Evolutionary conservation across 2,113 vertebrate species (phyloP).

Genomic region (Thomomys bottae): DNA sequence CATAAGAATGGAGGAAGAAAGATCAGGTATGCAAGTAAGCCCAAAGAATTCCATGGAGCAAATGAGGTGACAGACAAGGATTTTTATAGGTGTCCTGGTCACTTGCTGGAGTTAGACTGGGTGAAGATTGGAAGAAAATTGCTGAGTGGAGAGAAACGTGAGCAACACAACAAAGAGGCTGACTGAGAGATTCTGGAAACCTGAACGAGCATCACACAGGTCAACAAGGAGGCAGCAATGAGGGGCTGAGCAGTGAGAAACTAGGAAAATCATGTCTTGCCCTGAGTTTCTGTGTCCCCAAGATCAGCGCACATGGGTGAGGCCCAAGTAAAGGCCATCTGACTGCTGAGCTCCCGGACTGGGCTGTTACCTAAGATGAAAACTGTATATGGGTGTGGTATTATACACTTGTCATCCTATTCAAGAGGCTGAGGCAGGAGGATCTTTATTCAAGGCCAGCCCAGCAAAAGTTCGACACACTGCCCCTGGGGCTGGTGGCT

Average conservation of each 20-base stretch:
- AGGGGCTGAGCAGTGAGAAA: not conserved
- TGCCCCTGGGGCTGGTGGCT: too few species aligned
- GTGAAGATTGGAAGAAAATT: not conserved
- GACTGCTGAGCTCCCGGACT: not conserved
- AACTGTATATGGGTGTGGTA: not conserved
- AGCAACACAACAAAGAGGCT: not conserved
- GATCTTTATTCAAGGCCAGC: too few species aligned
- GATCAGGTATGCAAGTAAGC: not conserved
- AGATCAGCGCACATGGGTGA: not conserved
- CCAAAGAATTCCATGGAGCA: not conserved
- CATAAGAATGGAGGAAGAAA: too few species aligned
- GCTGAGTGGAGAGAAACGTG: not conserved
- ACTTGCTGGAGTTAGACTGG: not conserved
- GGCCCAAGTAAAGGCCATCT: not conserved
- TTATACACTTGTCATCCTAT: too few species aligned
- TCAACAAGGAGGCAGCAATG: not conserved
- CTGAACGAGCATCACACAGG: not conserved
- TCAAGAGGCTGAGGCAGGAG: too few species aligned
- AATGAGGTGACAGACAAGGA: not conserved
- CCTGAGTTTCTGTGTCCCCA: not conserved
- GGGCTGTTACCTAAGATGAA: not conserved
- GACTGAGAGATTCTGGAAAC: not conserved
- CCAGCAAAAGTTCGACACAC: too few species aligned
- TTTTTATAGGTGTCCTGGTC: not conserved
- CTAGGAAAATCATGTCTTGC: not conserved